Evolutionary conservation across 2,797 vertebrate genomes (phyloP).

Genomic region (Alectoris magna): DNA sequence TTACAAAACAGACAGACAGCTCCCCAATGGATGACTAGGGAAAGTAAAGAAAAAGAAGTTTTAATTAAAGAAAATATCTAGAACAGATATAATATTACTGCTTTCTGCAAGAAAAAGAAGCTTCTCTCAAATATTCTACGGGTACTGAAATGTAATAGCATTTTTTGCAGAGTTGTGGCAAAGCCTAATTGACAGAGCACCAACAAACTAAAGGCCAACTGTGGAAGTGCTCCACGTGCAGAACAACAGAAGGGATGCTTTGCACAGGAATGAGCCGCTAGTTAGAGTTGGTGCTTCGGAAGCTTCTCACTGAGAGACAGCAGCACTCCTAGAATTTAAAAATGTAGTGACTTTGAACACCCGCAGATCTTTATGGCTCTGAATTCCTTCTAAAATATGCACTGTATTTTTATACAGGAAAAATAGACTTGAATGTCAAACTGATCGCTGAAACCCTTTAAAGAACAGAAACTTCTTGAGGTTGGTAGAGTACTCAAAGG

Average conservation of each 20-base stretch:
- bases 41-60: background rate
- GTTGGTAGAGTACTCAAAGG: background rate
- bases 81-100: background rate
- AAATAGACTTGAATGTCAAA: background rate
- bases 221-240: background rate
- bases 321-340: background rate
- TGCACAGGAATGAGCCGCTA: background rate
- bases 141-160: background rate
- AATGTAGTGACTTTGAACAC: background rate
- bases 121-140: background rate
- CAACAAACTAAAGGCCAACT: background rate
- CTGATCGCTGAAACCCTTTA: conserved; percentile 34
- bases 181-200: background rate
- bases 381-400: conserved; percentile 13
- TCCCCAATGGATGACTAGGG: background rate
- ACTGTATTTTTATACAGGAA: background rate
- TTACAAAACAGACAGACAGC: background rate
- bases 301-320: background rate
- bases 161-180: background rate
- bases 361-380: background rate
- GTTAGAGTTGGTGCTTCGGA: background rate
- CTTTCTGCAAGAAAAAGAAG: background rate
- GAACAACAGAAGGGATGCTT: background rate
- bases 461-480: background rate
- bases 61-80: background rate